A percentile compares a stretch with the other conserved stretches of the same genome.
Conservation (phyloP, 2,888 invertebrate genomes). For the Pelosia muscerda region DNA sequence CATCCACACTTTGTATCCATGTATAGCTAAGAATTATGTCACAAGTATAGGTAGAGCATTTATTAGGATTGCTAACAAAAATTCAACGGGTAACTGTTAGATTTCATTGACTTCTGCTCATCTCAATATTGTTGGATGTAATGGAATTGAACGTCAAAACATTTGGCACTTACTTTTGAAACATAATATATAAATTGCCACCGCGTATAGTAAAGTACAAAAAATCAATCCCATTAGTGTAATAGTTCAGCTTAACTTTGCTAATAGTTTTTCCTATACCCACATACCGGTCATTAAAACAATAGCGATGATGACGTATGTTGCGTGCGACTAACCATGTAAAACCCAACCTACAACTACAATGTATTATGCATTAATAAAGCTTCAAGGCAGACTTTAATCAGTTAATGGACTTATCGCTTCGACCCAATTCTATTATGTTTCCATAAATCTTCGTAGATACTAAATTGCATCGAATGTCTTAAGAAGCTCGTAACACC, state of each 20-base stretch:
- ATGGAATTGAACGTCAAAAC: too few relatives aligned
- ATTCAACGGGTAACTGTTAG: too few relatives aligned
- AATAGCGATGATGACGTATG: conserved; percentile 25
- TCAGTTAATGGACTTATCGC: conserved; percentile 63
- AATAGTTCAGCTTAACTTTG: not conserved
- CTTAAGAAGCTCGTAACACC: conserved; percentile 31
- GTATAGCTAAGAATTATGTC: too few relatives aligned
- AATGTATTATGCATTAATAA: conserved; percentile 53
- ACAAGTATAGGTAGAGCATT: too few relatives aligned
- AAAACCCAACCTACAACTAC: conserved; percentile 44
- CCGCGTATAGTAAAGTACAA: too few relatives aligned
- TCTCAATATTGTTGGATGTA: not conserved
- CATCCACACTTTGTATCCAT: too few relatives aligned
- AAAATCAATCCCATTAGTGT: conserved; percentile 9
- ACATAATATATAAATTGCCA: too few relatives aligned
- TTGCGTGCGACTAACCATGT: conserved; percentile 56
- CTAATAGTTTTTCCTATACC: not conserved
- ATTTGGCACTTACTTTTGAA: too few relatives aligned
- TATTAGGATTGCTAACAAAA: too few relatives aligned
- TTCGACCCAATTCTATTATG: conserved; percentile 56
- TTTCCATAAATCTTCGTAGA: conserved; percentile 50
- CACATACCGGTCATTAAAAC: not conserved
- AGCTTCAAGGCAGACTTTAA: conserved; percentile 54
- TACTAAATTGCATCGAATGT: conserved; percentile 46
- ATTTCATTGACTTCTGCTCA: too few relatives aligned